Conservation (phyloP, 2,888 invertebrate species). For the Drosophila quinaria region DNA sequence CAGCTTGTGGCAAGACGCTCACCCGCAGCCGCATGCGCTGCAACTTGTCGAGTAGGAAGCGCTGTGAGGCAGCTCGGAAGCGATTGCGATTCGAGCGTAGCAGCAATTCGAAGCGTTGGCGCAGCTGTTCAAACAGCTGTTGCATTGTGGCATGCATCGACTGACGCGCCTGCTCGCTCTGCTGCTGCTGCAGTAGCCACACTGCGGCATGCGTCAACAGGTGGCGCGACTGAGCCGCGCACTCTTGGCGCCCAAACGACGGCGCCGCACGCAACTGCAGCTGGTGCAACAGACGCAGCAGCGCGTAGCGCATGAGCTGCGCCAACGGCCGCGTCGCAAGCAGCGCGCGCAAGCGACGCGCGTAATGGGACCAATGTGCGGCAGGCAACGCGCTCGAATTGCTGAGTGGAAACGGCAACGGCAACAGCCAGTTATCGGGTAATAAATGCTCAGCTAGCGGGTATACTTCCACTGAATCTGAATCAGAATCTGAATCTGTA, state of each 20-base stretch:
- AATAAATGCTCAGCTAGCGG: not conserved
- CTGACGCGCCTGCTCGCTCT: slow-evolving; percentile 1
- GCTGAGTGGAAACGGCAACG: slow-evolving; percentile 40
- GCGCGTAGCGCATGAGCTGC: slow-evolving; percentile 40
- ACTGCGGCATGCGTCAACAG: slow-evolving; percentile 55
- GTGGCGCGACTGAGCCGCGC: slow-evolving; percentile 52
- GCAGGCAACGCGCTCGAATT: too few relatives aligned
- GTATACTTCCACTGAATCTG: too few relatives aligned
- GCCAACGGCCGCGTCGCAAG: not conserved
- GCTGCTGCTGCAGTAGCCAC: slow-evolving; percentile 53
- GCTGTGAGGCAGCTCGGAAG: slow-evolving; percentile 19
- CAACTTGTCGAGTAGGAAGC: slow-evolving; percentile 44
- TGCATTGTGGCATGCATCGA: slow-evolving; percentile 34
- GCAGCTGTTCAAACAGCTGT: slow-evolving; percentile 47
- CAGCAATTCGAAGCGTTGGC: slow-evolving; percentile 34
- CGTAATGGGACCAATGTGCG: not conserved
- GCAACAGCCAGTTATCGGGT: slow-evolving; percentile 48
- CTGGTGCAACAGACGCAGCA: slow-evolving; percentile 39
- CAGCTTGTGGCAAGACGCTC: slow-evolving; percentile 49
- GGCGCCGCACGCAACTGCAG: slow-evolving; percentile 9
- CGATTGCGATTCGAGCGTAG: slow-evolving; percentile 52
- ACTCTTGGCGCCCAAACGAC: slow-evolving; percentile 31
- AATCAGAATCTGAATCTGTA: not conserved
- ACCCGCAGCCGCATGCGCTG: slow-evolving; percentile 46
- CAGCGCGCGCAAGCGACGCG: not conserved